Percentiles rank a stretch among this genome's conserved stretches.
Evolutionary conservation across 1,140 invertebrate genomes (phyloP).

Genomic region (Hyles euphorbiae): DNA sequence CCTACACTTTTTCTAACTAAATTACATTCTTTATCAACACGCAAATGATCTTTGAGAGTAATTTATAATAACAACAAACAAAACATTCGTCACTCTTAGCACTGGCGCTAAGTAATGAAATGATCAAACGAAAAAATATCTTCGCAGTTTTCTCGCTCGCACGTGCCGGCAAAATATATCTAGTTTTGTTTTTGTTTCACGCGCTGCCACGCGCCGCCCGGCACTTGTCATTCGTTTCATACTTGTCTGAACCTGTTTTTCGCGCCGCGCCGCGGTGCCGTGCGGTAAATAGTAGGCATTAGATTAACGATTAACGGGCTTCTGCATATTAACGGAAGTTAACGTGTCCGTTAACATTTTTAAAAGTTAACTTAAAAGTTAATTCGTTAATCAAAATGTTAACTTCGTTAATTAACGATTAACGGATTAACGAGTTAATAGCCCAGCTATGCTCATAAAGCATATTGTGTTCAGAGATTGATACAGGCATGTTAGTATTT

Average conservation of each 20-base stretch:
- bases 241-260: constrained; percentile 14
- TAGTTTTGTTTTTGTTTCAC: constrained; percentile 18
- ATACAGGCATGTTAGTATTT: too few species aligned
- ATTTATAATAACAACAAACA: constrained; percentile 20
- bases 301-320: constrained; percentile 11
- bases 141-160: constrained; percentile 19
- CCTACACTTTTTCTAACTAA: constrained; percentile 22
- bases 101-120: constrained; percentile 15
- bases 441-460: constrained; percentile 3
- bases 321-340: constrained; percentile 26
- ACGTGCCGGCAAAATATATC: constrained; percentile 19
- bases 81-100: constrained; percentile 17
- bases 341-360: constrained; percentile 22
- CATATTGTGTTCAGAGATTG: too few species aligned
- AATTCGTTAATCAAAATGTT: constrained; percentile 20
- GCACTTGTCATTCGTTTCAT: constrained; percentile 5
- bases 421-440: constrained; percentile 25
- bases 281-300: constrained; percentile 18
- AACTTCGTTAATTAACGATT: constrained; percentile 24
- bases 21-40: constrained; percentile 19
- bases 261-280: not conserved
- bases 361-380: constrained; percentile 17
- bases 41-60: constrained; percentile 15
- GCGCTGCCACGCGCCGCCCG: constrained; percentile 11
- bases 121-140: constrained; percentile 17